Percentiles rank a stretch among this genome's conserved stretches.
These are phyloP conservation scores for Arvicanthis niloticus DNA, from an alignment of 2,113 vertebrate species.

Conservation along the genomic window DNA sequence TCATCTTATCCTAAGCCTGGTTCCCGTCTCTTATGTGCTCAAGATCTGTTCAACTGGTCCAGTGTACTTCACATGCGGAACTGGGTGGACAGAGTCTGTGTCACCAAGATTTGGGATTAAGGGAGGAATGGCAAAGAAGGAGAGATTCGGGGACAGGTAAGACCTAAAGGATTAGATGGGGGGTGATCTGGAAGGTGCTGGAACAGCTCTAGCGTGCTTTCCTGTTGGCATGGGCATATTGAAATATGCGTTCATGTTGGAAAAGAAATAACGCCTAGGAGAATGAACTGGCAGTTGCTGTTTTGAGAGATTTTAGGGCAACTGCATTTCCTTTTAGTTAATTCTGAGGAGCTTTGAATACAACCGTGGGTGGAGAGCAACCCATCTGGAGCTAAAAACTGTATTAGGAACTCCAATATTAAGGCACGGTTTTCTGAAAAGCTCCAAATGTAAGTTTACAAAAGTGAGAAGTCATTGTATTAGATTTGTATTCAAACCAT, in stretches of 20 bases:
- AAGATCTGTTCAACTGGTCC: background rate
- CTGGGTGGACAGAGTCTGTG: background rate
- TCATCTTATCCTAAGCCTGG: background rate
- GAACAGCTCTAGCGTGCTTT: background rate
- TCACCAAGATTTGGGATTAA: background rate
- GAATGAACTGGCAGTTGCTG: too few species aligned
- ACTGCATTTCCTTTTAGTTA: slow-evolving; percentile 19
- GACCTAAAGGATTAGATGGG: background rate
- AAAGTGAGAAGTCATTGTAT: background rate
- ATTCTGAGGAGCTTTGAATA: background rate
- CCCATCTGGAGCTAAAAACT: background rate
- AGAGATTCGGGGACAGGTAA: background rate
- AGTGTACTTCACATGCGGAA: background rate
- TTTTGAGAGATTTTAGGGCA: background rate
- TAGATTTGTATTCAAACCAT: background rate
- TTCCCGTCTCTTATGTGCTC: background rate
- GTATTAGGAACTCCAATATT: background rate
- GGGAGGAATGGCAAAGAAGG: background rate
- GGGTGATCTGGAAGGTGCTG: background rate
- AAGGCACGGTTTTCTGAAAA: background rate
- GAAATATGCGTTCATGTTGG: background rate
- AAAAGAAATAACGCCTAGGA: background rate
- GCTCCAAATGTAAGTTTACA: background rate
- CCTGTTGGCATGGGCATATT: background rate
- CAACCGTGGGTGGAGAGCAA: background rate